These are phyloP conservation scores for Mionectes olivaceus DNA, from an alignment of 2,797 vertebrate genomes.

Conservation along the genomic window DNA sequence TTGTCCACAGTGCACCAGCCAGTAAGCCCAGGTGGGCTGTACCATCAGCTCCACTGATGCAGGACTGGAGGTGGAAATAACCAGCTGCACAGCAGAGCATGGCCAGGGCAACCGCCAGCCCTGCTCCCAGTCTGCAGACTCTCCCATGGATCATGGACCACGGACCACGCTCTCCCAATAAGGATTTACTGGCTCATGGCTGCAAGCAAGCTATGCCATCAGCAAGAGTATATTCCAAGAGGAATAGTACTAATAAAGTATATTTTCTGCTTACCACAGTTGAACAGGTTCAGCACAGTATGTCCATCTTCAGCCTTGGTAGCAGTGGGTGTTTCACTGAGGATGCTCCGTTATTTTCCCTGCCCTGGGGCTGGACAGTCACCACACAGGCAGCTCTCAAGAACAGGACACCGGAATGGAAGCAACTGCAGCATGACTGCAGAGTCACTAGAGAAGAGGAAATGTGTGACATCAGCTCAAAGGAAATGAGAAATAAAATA, in stretches of 20 bases:
- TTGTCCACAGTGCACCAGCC: background rate
- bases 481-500: constrained; percentile 62
- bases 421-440: constrained; percentile 34
- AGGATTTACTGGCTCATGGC: background rate
- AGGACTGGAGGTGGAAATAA: background rate
- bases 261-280: constrained; percentile 48
- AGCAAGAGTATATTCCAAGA: background rate
- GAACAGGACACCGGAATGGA: background rate
- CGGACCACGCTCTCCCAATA: background rate
- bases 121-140: background rate
- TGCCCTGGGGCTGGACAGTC: background rate
- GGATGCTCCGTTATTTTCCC: background rate
- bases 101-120: rapidly evolving
- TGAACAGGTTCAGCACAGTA: background rate
- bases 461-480: constrained; percentile 41
- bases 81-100: background rate
- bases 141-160: background rate
- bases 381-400: background rate
- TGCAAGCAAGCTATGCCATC: background rate
- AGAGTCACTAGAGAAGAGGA: constrained; percentile 65
- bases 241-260: background rate
- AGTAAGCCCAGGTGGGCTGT: background rate
- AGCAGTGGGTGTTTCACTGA: background rate
- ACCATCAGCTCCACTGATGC: rapidly evolving
- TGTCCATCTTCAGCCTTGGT: background rate